phyloP scores from a whole-genome alignment of 2,113 vertebrate species.

The Trematocara marginatum region DNA sequence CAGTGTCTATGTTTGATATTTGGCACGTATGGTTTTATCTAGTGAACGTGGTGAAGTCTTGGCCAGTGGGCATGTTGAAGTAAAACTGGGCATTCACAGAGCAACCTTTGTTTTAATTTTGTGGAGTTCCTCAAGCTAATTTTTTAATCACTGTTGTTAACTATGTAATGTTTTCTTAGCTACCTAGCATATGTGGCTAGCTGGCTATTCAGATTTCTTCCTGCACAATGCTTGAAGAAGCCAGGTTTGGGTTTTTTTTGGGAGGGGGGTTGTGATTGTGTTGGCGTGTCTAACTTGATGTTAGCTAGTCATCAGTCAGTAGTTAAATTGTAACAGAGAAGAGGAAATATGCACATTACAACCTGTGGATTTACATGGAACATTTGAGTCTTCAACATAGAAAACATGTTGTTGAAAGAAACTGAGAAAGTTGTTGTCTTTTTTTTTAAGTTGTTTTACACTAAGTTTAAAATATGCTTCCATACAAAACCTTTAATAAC shows the following conservation, averaged over 20 bases:
- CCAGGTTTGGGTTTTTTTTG: neutral
- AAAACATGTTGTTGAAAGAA: neutral
- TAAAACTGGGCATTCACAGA: neutral
- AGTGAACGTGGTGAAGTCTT: neutral
- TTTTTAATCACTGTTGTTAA: neutral
- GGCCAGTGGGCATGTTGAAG: neutral
- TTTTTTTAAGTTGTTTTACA: neutral
- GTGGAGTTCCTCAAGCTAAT: neutral
- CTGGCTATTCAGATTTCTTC: neutral
- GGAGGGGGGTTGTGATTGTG: neutral
- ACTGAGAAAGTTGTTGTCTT: neutral
- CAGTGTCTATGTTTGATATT: neutral
- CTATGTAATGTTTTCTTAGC: neutral
- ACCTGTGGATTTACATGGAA: neutral
- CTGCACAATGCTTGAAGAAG: neutral
- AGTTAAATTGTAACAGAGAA: neutral
- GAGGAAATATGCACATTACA: neutral
- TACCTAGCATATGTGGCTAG: neutral
- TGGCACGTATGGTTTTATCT: neutral
- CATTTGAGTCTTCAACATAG: neutral
- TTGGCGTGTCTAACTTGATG: neutral
- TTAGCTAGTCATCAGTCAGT: neutral
- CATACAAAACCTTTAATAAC: neutral
- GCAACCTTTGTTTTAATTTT: neutral
- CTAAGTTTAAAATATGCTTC: neutral